Evolutionary conservation across 2,888 invertebrate genomes (phyloP).

Genomic region (Dione vanillae): DNA sequence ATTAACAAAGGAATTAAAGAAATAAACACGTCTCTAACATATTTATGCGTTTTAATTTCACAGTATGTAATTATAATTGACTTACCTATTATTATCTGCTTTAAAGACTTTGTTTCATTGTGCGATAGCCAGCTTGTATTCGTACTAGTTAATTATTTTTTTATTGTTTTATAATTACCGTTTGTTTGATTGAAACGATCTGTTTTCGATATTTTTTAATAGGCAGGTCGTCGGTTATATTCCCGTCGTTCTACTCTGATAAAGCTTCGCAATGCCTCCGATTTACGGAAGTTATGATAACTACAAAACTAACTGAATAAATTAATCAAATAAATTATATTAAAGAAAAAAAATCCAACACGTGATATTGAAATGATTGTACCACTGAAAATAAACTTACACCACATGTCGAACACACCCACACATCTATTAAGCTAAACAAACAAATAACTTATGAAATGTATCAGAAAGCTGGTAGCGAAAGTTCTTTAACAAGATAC

Average conservation of each 20-base stretch:
- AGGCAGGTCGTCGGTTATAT: neutral
- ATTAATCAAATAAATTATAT: no score
- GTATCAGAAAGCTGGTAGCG: slow-evolving; percentile 22
- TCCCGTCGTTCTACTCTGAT: slow-evolving; percentile 2
- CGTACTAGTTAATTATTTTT: slow-evolving; percentile 52
- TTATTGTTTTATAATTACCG: slow-evolving; percentile 47
- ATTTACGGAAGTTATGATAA: neutral
- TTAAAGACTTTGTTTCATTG: slow-evolving; percentile 53
- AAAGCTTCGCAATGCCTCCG: neutral
- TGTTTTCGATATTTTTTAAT: slow-evolving; percentile 8
- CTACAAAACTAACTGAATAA: neutral
- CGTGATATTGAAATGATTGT: neutral
- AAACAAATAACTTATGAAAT: slow-evolving; percentile 18
- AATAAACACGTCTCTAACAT: slow-evolving; percentile 15
- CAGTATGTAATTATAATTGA: slow-evolving; percentile 60
- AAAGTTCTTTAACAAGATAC: slow-evolving; percentile 17
- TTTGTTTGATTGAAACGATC: slow-evolving; percentile 29
- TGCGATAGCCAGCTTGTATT: slow-evolving; percentile 32
- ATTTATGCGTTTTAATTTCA: slow-evolving; percentile 28
- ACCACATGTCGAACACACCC: neutral
- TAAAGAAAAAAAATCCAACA: no score
- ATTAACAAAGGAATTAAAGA: slow-evolving; percentile 16
- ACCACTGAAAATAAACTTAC: neutral
- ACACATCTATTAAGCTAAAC: neutral
- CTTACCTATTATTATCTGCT: slow-evolving; percentile 65